phyloP scores from a whole-genome alignment of 2,888 invertebrate species.

The Amorpha juglandis region DNA sequence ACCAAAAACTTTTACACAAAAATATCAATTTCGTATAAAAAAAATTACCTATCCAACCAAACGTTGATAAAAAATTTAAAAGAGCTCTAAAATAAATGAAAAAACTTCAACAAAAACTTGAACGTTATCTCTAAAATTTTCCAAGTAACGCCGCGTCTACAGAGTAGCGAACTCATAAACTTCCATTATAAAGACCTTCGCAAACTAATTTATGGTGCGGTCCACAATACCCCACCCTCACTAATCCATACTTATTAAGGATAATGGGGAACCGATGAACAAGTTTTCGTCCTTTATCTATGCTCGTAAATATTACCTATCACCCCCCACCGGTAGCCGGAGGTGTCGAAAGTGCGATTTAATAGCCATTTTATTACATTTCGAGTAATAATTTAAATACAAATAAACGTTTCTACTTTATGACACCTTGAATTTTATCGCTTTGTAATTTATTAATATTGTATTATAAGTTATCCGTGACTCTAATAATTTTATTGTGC shows the following conservation, averaged over 20 bases:
- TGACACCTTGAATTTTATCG: conserved; percentile 53
- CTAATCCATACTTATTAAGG: conserved; percentile 83
- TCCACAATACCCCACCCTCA: conserved; percentile 64
- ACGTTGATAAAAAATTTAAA: not conserved
- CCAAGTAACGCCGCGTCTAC: conserved; percentile 40
- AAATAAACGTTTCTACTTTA: conserved; percentile 30
- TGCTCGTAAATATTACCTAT: conserved; percentile 70
- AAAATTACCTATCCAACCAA: not conserved
- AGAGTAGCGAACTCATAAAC: conserved; percentile 62
- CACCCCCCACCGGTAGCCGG: conserved; percentile 58
- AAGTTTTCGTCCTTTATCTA: conserved; percentile 78
- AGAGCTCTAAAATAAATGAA: not conserved
- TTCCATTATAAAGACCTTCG: conserved; percentile 72
- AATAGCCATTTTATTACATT: conserved; percentile 65
- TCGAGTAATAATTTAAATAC: conserved; percentile 59
- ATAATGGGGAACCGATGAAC: conserved; percentile 80
- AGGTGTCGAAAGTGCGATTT: conserved; percentile 72
- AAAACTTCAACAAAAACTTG: not conserved
- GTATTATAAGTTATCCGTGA: conserved; percentile 33
- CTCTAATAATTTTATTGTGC: not conserved
- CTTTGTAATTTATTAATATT: conserved; percentile 46
- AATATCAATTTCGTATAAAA: not conserved
- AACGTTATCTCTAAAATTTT: conserved; percentile 29
- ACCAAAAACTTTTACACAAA: not conserved
- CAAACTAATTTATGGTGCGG: conserved; percentile 71